phyloP scores from a whole-genome alignment of 1,140 invertebrate genomes.

The Periplaneta americana region DNA sequence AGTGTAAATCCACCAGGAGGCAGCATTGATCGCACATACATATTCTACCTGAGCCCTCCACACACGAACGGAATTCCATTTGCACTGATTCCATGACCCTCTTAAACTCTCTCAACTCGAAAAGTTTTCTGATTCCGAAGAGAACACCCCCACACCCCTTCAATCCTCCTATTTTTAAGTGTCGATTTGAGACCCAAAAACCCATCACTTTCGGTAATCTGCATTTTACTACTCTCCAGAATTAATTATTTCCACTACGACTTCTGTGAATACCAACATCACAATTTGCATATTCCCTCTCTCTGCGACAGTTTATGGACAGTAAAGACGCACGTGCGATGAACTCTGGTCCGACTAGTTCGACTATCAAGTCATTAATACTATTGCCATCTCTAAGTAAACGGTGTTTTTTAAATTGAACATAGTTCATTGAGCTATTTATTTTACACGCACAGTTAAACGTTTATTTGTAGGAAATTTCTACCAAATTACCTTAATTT shows the following conservation, averaged over 20 bases:
- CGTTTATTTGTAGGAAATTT: no score
- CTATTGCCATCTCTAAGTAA: no score
- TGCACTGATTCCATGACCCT: background rate
- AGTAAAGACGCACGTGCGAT: no score
- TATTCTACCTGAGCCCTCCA: background rate
- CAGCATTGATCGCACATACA: background rate
- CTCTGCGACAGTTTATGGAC: background rate
- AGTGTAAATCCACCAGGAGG: background rate
- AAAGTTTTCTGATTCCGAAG: background rate
- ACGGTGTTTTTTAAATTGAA: no score
- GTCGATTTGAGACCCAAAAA: background rate
- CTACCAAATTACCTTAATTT: no score
- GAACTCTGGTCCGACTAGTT: no score
- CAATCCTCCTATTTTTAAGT: background rate
- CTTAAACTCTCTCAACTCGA: background rate
- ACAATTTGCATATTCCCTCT: background rate
- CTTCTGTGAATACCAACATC: background rate
- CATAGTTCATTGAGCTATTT: no score
- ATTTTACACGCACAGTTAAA: no score
- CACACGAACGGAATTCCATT: background rate
- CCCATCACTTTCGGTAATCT: background rate
- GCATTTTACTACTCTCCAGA: background rate
- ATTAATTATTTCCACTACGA: background rate
- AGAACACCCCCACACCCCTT: no score
- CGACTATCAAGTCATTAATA: no score